Percentiles rank a stretch among this genome's conserved stretches.
These are phyloP conservation scores for Choristoneura fumiferana DNA, from an alignment of 1,140 invertebrate species.

Conservation along the genomic window DNA sequence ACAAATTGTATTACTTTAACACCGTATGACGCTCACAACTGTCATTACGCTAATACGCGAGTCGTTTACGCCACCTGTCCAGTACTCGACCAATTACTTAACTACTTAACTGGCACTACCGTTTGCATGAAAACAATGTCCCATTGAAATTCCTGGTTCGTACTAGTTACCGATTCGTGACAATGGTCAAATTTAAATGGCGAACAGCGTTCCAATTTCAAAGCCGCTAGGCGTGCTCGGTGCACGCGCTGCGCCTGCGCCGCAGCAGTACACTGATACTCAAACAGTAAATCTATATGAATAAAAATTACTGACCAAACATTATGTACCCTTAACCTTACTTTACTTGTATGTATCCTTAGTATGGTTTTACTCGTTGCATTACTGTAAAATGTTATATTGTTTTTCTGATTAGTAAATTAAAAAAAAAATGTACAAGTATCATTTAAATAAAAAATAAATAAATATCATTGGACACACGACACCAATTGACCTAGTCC, in stretches of 20 bases:
- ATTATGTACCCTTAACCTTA: no score
- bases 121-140: neutral
- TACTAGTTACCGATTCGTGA: conserved; percentile 26
- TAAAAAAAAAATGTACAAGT: no score
- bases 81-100: neutral
- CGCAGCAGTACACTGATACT: conserved; percentile 25
- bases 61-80: conserved; percentile 11
- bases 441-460: no score
- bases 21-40: neutral
- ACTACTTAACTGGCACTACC: conserved; percentile 1
- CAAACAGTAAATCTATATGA: neutral
- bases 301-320: neutral
- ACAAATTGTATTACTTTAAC: no score
- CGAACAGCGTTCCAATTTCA: conserved; percentile 30
- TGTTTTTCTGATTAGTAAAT: no score
- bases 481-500: no score
- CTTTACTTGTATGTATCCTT: no score
- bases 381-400: no score
- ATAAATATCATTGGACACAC: no score
- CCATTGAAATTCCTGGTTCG: conserved; percentile 11
- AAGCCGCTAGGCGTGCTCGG: conserved; percentile 30
- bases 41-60: conserved; percentile 6
- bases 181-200: conserved; percentile 40
- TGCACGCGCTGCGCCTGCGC: conserved; percentile 34
- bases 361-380: no score